Base-by-base conservation (phyloP, 1,140 invertebrate species). In the Cyphomyrmex costatus region DNA sequence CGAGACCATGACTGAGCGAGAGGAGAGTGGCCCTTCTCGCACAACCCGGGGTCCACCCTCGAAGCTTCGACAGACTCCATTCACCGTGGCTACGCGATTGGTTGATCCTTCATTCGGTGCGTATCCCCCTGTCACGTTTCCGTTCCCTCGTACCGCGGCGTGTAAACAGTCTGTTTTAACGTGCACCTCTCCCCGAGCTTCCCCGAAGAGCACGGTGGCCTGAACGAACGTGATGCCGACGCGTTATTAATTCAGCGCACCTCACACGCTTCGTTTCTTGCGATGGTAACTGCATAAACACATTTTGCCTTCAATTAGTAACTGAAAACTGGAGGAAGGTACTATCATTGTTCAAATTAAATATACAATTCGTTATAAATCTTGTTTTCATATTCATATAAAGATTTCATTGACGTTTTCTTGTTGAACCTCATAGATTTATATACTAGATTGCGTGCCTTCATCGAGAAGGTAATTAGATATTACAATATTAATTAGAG, bases 61-160 rank as follows among this genome's bases (percentile, higher is more conserved):
- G 86, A 78, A 84, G 89, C 88, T 90, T 90, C 89, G 88, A 90
- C 90, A 86, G 89, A 88, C 79, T 74, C 89, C 90, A 91, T 91
- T 91, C 90, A 88, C 90, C 46, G 83, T 90, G 63, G 89, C 89
- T 70, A 82, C 82, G 84, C 90, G 56, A 91, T 91, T 91, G 89
- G 89, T 85, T 87, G 86, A 90, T 88, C 83, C 86, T 90, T 88
- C 89, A 82, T 89, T 90, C 85, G 51, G 61, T 53, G 78, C 63
- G 49, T 78, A 74, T 87, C 70, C 53, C 79, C 36, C 84, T 88
- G 77, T 68, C 82, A 76, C 86, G 63, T 82, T 82, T 88, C 88
- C 87, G 80, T 88, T 88, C 51, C 77, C 65, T 56, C 76, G 73
- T 90, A 61, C 70, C 63, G 79, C 24, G 61, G 16, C 79, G 68